Base-by-base conservation (phyloP, 2,888 invertebrate species). In the Aelia acuminata region DNA sequence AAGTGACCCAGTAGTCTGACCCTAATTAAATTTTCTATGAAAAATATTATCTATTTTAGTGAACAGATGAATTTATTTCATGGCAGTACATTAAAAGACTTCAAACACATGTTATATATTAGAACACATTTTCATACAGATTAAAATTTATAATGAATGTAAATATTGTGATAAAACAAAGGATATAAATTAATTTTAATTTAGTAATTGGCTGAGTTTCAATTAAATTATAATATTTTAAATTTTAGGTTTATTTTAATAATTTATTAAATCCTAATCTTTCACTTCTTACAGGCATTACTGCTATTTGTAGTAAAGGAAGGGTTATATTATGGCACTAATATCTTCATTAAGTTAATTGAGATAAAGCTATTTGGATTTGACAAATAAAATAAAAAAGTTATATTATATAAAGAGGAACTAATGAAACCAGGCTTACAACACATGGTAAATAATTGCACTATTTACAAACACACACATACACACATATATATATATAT, bases 21-120 rank as follows among this genome's bases (percentile, higher is more conserved):
- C 43, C 22, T 57, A 70, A 43, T 63, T 35, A 53, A 50, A 87
- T 57, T 47, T 70, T 48, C 26, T 70, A 87, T 87, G 57, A 87
- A 87, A 87, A 87, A 87, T 87, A 87, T 63, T 5, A 70, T 87
- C 7, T 87, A 87, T 63, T 70, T 86, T 87, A 87, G 87, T 22
- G 43, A 87, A 85, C 15, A 43, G 63, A 43, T 85, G 57, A 63
- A 49, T 84, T 84, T 49, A 31, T 39, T 49, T 84, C 49, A 49
- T 84, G 87, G 87, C 87, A 87, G 87, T 87, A 63, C 70, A 57
- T 50, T n/a, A 87, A 85, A 85, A 85, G 85, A 50, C 49, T 85
- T 50, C 57, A n/a, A 0, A 31, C 35, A 85, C 10, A 5, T 43
- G 22, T 39, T 39, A 80, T 80, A 80, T 80, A 80, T 80, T n/a